These are phyloP conservation scores for Heliothis subflexa DNA, from an alignment of 1,140 invertebrate genomes.

Conservation along the genomic window DNA sequence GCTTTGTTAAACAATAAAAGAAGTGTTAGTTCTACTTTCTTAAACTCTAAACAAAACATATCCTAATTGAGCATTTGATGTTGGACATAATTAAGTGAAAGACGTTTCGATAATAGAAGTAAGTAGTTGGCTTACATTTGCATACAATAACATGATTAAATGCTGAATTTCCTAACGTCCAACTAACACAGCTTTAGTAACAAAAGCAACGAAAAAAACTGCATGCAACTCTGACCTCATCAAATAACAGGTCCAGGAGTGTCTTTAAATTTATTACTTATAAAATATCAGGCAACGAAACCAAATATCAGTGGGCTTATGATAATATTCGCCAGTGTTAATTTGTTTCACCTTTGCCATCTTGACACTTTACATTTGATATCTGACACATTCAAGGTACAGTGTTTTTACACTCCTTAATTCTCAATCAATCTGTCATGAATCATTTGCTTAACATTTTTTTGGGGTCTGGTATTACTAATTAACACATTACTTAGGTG, in stretches of 20 bases:
- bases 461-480: not conserved
- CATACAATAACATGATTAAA: constrained; percentile 27
- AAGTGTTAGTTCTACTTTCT: constrained; percentile 84
- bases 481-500: too few species aligned
- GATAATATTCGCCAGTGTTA: constrained; percentile 15
- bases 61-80: constrained; percentile 68
- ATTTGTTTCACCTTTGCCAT: constrained; percentile 30
- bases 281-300: not conserved
- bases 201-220: constrained; percentile 5
- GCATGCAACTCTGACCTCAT: constrained; percentile 18
- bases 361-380: constrained; percentile 2
- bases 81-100: constrained; percentile 50
- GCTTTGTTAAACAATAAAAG: constrained; percentile 79
- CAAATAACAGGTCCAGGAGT: constrained; percentile 15
- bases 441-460: not conserved
- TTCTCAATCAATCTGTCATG: not conserved
- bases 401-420: constrained; percentile 13
- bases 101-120: constrained; percentile 38
- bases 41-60: constrained; percentile 72
- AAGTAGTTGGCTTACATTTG: constrained; percentile 25
- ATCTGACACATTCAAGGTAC: constrained; percentile 4
- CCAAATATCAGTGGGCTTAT: constrained; percentile 9
- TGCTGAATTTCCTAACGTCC: not conserved
- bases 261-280: not conserved
- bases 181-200: constrained; percentile 24